Evolutionary conservation across 1,140 invertebrate species (phyloP).

Genomic region (Zaprionus taronus): DNA sequence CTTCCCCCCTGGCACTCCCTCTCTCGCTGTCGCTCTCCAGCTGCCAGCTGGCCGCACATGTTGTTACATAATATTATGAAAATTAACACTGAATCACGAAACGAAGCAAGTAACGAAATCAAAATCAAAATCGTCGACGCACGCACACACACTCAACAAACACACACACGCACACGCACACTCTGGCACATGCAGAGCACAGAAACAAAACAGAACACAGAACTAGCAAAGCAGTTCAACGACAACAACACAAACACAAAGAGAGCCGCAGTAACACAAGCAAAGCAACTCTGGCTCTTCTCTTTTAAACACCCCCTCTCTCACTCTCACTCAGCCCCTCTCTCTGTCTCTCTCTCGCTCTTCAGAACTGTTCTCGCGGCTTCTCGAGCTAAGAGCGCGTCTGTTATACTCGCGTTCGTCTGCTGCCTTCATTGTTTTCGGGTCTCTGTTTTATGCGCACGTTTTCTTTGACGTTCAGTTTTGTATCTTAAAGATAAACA

Average conservation of each 20-base stretch:
- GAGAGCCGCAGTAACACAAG: slow-evolving; percentile 12
- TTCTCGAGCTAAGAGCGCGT: slow-evolving; percentile 12
- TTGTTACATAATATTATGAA: slow-evolving; percentile 82
- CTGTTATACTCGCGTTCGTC: slow-evolving; percentile 3
- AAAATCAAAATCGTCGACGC: slow-evolving; percentile 66
- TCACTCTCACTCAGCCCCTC: slow-evolving; percentile 18
- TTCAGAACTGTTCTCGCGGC: slow-evolving; percentile 44
- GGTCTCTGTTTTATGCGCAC: slow-evolving; percentile 58
- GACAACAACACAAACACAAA: slow-evolving; percentile 27
- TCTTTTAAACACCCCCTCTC: not conserved
- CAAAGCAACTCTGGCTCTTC: not conserved
- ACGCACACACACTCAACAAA: slow-evolving; percentile 34
- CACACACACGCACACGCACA: slow-evolving; percentile 15
- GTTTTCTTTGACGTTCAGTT: slow-evolving; percentile 72
- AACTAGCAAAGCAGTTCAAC: slow-evolving; percentile 9
- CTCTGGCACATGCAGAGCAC: not conserved
- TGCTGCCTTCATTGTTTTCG: slow-evolving; percentile 40
- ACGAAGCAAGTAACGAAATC: slow-evolving; percentile 74
- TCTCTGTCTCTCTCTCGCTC: slow-evolving; percentile 35
- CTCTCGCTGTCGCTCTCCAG: not conserved
- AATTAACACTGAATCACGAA: slow-evolving; percentile 80
- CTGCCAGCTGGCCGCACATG: slow-evolving; percentile 52
- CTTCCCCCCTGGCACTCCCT: not conserved
- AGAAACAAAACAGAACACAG: slow-evolving; percentile 42
- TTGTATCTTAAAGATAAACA: slow-evolving; percentile 81